Conservation (phyloP, 2,113 vertebrate genomes). For the Candoia aspera region DNA sequence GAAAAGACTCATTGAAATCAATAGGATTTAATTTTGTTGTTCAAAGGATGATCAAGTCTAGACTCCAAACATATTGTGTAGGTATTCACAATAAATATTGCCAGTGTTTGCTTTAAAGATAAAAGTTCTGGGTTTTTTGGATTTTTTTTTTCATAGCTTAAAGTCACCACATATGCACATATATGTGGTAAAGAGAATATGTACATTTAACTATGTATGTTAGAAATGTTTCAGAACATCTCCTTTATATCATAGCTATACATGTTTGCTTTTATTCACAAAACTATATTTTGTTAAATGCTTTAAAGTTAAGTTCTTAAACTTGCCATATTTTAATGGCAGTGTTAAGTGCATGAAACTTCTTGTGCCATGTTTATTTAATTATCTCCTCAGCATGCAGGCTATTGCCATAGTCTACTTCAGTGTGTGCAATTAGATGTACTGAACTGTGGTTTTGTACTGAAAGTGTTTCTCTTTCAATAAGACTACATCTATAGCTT, state of each 20-base stretch:
- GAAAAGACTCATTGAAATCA: neutral
- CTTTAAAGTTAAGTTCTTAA: neutral
- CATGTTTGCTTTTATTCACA: neutral
- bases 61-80: neutral
- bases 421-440: neutral
- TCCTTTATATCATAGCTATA: neutral
- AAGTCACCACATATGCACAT: no score
- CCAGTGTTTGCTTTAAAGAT: neutral
- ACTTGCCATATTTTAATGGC: neutral
- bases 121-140: neutral
- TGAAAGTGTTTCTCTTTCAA: neutral
- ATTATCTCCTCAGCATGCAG: neutral
- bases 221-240: neutral
- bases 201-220: conserved; percentile 1
- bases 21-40: neutral
- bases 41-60: neutral
- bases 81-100: neutral
- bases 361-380: neutral
- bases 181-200: neutral
- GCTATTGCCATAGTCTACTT: neutral
- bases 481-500: no score
- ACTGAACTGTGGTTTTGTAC: neutral
- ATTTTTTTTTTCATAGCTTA: neutral
- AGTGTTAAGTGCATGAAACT: neutral
- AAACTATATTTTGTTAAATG: neutral